A percentile compares a stretch with the other conserved stretches of the same genome.
Conservation (phyloP, 2,888 invertebrate genomes). For the Netelia virgata region DNA sequence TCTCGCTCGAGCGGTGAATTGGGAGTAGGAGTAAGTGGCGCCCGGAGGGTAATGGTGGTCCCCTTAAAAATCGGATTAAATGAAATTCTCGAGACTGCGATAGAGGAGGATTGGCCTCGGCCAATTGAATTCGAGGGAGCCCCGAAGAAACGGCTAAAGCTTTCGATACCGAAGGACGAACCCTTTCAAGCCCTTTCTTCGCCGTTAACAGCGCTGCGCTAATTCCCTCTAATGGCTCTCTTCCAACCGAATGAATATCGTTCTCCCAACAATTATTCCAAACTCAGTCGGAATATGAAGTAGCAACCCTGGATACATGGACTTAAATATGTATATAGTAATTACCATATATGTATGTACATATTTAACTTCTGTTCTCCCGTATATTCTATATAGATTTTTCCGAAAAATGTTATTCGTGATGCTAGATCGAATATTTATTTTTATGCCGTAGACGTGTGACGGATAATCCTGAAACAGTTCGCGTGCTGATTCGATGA, state of each 20-base stretch:
- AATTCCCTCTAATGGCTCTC: constrained; percentile 65
- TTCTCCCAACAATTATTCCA: constrained; percentile 47
- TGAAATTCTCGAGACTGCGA: constrained; percentile 58
- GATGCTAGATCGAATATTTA: constrained; percentile 6
- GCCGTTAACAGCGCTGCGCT: constrained; percentile 56
- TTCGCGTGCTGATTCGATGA: constrained; percentile 16
- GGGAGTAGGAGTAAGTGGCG: neutral
- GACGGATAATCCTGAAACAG: constrained; percentile 4
- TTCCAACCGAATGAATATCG: constrained; percentile 48
- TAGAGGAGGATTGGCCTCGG: constrained; percentile 39
- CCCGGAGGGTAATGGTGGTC: neutral
- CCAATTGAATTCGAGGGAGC: constrained; percentile 61
- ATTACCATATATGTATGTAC: neutral
- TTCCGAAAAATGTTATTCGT: neutral
- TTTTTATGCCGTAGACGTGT: neutral
- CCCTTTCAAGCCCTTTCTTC: constrained; percentile 42
- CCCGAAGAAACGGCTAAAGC: constrained; percentile 32
- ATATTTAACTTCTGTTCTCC: no score
- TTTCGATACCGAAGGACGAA: neutral
- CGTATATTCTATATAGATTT: neutral
- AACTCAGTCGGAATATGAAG: constrained; percentile 4
- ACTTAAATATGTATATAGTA: neutral
- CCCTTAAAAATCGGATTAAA: constrained; percentile 64
- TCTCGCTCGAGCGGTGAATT: neutral
- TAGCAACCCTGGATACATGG: constrained; percentile 1